A percentile compares a stretch with the other conserved stretches of the same genome.
phyloP scores from a whole-genome alignment of 1,140 invertebrate genomes.

The Diuraphis noxia region DNA sequence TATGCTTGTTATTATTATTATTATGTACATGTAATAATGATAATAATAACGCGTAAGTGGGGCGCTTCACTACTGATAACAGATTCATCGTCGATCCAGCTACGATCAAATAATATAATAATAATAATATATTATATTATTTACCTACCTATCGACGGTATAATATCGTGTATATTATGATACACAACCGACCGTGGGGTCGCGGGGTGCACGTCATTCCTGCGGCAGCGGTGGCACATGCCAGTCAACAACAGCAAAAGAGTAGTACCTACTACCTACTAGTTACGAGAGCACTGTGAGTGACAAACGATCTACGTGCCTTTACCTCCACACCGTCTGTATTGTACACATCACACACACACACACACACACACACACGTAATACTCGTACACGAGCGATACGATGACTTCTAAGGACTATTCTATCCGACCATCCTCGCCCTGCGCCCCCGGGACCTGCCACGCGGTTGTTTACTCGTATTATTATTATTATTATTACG shows the following conservation, averaged over 20 bases:
- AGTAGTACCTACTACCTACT: too few relatives aligned
- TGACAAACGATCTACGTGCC: background rate
- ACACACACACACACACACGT: background rate
- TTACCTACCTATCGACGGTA: too few relatives aligned
- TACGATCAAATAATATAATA: background rate
- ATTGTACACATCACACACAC: background rate
- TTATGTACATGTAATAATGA: background rate
- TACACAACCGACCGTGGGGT: background rate
- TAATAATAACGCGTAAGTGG: background rate
- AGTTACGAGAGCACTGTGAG: background rate
- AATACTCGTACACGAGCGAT: background rate
- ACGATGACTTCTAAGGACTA: constrained; percentile 16
- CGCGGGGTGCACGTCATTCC: background rate
- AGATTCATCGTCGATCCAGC: background rate
- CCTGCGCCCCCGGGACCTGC: background rate
- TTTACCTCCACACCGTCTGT: background rate
- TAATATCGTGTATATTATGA: background rate
- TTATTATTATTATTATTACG: constrained; percentile 7
- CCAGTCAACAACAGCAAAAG: background rate
- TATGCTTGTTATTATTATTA: background rate
- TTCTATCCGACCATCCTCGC: background rate
- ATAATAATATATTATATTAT: too few relatives aligned
- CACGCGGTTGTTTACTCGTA: background rate
- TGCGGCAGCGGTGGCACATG: background rate
- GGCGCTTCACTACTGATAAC: background rate